phyloP scores from a whole-genome alignment of 2,113 vertebrate species.

The Stigmatopora argus region DNA sequence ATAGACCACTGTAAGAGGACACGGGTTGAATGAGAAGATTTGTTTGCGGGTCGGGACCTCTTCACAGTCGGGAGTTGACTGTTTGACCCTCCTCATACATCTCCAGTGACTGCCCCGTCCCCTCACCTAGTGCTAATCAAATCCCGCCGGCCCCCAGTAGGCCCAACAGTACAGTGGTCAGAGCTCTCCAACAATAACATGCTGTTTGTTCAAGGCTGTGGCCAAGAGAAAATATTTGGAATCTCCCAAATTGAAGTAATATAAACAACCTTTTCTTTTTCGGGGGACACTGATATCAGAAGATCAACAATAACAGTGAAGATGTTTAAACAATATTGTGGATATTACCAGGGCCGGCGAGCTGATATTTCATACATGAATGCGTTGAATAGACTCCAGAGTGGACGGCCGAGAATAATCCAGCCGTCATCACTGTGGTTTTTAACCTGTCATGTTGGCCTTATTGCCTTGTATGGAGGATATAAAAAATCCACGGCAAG shows the following conservation, averaged over 20 bases:
- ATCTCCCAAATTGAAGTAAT: conserved; percentile 68
- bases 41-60: conserved; percentile 41
- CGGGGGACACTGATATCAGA: conserved; percentile 52
- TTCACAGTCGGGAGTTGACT: conserved; percentile 19
- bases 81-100: conserved; percentile 34
- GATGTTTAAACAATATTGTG: conserved; percentile 55
- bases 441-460: conserved; percentile 9
- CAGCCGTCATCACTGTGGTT: conserved; percentile 32
- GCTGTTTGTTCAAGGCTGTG: conserved; percentile 67
- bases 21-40: conserved; percentile 25
- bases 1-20: conserved; percentile 15
- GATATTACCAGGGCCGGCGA: conserved; percentile 33
- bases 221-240: conserved; percentile 72
- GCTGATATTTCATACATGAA: conserved; percentile 43
- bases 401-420: conserved; percentile 14
- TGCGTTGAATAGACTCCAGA: conserved; percentile 27
- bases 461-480: conserved; percentile 17
- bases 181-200: conserved; percentile 67
- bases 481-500: conserved; percentile 38
- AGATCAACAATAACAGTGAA: conserved; percentile 59
- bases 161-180: conserved; percentile 41
- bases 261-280: conserved; percentile 63
- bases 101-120: conserved; percentile 25
- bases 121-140: conserved; percentile 46
- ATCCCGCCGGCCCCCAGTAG: conserved; percentile 25